Base-by-base conservation (phyloP, 2,888 invertebrate genomes). In the Pterostichus madidus region DNA sequence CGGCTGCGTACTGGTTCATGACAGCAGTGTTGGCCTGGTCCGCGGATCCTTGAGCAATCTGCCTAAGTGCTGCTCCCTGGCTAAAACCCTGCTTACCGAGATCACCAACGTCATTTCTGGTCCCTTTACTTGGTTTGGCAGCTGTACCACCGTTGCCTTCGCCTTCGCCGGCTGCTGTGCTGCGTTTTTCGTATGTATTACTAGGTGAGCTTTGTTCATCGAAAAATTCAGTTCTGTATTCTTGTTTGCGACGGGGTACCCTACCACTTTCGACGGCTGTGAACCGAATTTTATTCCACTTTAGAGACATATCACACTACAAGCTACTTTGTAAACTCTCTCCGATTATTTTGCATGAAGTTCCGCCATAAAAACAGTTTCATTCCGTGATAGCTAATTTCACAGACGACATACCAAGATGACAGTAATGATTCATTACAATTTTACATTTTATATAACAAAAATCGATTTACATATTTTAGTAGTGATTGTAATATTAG, bases 11-110 rank as follows among this genome's bases (percentile, higher is more conserved):
- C 87, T 96, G 96, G 86, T 94, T 95, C 15, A 91, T 91, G 7
- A 93, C 92, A 11, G 95, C 95, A 59, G 93, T 94, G 85, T 93
- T 93, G 4, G 96, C 95, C 88, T 95, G 94, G 87, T 94, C 94
- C 0, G 95, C 95, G 0, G 95, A 95, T 0, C 94, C 94, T 81
- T 94, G 93, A 4, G 94, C 94, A 73, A 94, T 94, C 78, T 93
- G 94, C 84, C 94, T 92, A 31, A 96, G 88, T 0, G 95, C 94
- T 83, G 94, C 94, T 84, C 95, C 95, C 81, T 91, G 91, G 87
- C 94, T 94, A 91, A 91, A 94, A 32, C 92, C 92, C 44, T 92
- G 92, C 86, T 93, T 92, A 44, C 86, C 86, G 31, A 52, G 52
- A 31, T n/a, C 52, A 11, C 17, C 32, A 31, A 49, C 75, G 24